Percentiles rank a stretch among this genome's conserved stretches.
phyloP scores from a whole-genome alignment of 2,797 vertebrate species.

The Phrynocephalus vlangalii region DNA sequence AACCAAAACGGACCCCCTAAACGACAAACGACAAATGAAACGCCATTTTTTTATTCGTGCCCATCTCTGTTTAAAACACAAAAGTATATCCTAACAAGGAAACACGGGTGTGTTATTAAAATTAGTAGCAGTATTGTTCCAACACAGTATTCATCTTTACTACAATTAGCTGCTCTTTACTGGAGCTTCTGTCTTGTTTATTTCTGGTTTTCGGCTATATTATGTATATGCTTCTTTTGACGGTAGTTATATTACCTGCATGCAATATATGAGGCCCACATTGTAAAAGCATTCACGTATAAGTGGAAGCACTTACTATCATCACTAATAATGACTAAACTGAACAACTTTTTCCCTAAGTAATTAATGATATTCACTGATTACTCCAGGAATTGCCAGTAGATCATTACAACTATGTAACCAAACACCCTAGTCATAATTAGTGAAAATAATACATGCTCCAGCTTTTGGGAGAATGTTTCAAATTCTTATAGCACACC shows the following conservation, averaged over 20 bases:
- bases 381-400: constrained; percentile 2
- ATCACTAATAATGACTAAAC: neutral
- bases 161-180: constrained; percentile 42
- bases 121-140: constrained; percentile 2
- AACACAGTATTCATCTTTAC: constrained; percentile 32
- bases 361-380: constrained; percentile 1
- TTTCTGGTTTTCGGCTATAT: neutral
- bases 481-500: neutral
- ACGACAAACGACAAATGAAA: too few relatives aligned
- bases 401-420: neutral
- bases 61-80: constrained; percentile 9
- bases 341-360: neutral
- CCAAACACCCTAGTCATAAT: neutral
- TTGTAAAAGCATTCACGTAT: neutral
- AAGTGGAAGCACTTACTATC: neutral
- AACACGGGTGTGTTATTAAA: constrained; percentile 11
- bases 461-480: neutral
- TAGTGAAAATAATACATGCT: neutral
- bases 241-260: neutral
- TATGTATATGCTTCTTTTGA: constrained; percentile 1
- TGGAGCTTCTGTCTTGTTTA: neutral
- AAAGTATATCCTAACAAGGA: constrained; percentile 1
- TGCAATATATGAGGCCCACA: neutral
- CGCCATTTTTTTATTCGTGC: too few relatives aligned
- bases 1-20: too few relatives aligned